A percentile compares a stretch with the other conserved stretches of the same genome.
Evolutionary conservation across 1,140 invertebrate species (phyloP).

Genomic region (Diachasma alloeum): DNA sequence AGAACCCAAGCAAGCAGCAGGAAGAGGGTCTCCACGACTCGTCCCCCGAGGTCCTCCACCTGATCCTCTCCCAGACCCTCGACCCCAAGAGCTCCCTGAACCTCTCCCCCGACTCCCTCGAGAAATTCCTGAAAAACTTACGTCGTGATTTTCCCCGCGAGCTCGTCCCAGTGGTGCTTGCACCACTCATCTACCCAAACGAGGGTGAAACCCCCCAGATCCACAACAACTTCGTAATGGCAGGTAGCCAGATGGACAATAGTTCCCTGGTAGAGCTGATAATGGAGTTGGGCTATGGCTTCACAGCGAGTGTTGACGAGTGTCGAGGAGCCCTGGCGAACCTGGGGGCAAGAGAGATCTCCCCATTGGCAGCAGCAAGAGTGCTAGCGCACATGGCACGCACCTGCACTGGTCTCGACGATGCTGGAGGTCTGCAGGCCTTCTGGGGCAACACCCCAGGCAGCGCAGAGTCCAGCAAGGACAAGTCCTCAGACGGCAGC

Average conservation of each 20-base stretch:
- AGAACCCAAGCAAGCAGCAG: constrained; percentile 71
- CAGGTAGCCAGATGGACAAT: constrained; percentile 71
- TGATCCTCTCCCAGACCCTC: constrained; percentile 75
- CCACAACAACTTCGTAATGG: constrained; percentile 65
- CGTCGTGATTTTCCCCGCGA: constrained; percentile 87
- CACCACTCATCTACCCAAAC: constrained; percentile 84
- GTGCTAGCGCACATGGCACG: constrained; percentile 88
- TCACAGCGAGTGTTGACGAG: constrained; percentile 88
- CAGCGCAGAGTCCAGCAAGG: constrained; percentile 51
- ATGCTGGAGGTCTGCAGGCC: constrained; percentile 72
- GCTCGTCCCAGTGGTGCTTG: constrained; percentile 85
- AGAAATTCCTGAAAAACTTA: constrained; percentile 82
- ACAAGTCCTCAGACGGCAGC: constrained; percentile 56
- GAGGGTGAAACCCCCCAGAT: constrained; percentile 77
- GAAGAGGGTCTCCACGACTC: constrained; percentile 88
- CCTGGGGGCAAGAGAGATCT: constrained; percentile 77
- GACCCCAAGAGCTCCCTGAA: constrained; percentile 67
- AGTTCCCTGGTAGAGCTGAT: constrained; percentile 81
- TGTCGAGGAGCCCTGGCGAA: constrained; percentile 84
- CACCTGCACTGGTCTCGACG: constrained; percentile 78
- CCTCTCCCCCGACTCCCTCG: constrained; percentile 75
- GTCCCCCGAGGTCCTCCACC: constrained; percentile 86
- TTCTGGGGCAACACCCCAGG: constrained; percentile 58
- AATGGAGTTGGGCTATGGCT: constrained; percentile 88
- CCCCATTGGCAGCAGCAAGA: constrained; percentile 82